These are phyloP conservation scores for Crotalus tigris DNA, from an alignment of 2,113 vertebrate genomes.

Conservation along the genomic window DNA sequence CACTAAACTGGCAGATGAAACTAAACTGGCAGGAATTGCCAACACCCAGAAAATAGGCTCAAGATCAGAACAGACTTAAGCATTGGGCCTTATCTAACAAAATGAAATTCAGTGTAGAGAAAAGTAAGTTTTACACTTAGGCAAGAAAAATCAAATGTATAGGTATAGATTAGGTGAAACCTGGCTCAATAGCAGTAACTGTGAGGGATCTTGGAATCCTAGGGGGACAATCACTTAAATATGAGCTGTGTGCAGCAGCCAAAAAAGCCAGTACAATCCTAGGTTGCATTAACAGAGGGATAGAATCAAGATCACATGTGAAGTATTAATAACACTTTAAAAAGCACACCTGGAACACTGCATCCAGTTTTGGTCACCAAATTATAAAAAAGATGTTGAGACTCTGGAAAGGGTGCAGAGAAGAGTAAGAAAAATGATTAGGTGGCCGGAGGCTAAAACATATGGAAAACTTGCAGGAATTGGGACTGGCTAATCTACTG, in stretches of 20 bases:
- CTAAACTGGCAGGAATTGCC: neutral
- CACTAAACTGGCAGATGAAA: neutral
- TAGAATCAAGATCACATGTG: neutral
- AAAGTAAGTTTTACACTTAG: neutral
- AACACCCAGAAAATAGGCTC: neutral
- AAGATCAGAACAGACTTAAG: neutral
- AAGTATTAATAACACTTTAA: neutral
- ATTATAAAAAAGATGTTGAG: no score
- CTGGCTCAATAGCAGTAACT: neutral
- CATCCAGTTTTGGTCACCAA: no score
- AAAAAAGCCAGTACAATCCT: neutral
- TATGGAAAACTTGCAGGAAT: no score
- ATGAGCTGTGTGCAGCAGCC: neutral
- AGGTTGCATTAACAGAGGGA: neutral
- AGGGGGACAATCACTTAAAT: neutral
- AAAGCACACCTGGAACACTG: neutral
- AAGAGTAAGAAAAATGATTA: no score
- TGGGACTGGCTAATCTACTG: no score
- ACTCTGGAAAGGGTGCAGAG: no score
- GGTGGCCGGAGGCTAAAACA: no score
- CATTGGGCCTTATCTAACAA: neutral
- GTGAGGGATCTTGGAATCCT: neutral
- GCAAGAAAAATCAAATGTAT: neutral
- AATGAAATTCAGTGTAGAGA: neutral
- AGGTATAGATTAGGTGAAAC: neutral